Evolutionary conservation across 2,797 vertebrate species (phyloP), one percentile per base, ranked within the genome.

Genomic region (Limosa lapponica): DNA sequence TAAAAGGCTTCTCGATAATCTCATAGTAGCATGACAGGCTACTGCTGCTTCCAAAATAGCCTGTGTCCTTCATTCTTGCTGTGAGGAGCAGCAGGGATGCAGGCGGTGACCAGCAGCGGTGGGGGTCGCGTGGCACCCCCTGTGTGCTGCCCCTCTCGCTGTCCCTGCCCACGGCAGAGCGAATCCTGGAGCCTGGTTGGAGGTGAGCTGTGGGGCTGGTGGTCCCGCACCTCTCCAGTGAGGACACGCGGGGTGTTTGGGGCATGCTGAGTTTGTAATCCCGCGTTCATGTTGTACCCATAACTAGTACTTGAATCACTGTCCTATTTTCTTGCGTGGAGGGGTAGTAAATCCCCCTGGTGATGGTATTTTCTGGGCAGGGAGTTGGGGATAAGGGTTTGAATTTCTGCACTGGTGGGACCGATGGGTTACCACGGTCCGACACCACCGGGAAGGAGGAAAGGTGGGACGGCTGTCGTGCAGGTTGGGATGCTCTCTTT

Each of bases 391-490:
- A 16, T 30, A 11, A 58, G 59, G 37, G 20, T 24, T 89, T 87
- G 73, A 46, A 34, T 86, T 70, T 74, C 83, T 69, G 58, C 22
- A 17, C 16, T 28, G 70, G 3, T 58, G 51, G 24, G 10, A 13
- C 48, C 0, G 5, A 67, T 88, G 58, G 17, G 46, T 57, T 78
- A 19, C 2, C 20, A 0, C 0, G 7, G 59, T n/a, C 41, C 14
- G 16, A 3, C 37, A 2, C 2, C 36, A 7, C 16, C 0, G 1
- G 89, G 91, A 87, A 89, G 48, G 30, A 36, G 67, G 87, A 64
- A 79, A 90, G 0, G 0, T 3, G 85, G 85, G 87, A 14, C 1
- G 23, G 3, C 22, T 30, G 48, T 39, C 0, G 0, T 3, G 22
- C 25, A 17, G 57, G 4, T n/a, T 25, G 36, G 52, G 64, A 8